These are phyloP conservation scores for Echinops telfairi DNA, from an alignment of 2,113 vertebrate species.

Conservation along the genomic window DNA sequence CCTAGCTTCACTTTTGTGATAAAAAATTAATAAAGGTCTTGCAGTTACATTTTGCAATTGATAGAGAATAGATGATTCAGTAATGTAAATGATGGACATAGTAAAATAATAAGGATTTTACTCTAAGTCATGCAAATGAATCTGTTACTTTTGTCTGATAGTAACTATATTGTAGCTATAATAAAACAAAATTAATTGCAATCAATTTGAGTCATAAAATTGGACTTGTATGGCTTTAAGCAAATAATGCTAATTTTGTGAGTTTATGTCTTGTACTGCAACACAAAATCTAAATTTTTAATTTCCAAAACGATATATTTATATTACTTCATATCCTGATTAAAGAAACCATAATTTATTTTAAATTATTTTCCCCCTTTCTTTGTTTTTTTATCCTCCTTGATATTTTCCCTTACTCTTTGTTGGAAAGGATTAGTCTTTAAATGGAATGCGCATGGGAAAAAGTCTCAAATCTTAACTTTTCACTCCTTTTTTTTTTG, in stretches of 20 bases:
- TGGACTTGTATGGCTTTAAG: background rate
- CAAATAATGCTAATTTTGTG: background rate
- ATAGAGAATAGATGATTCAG: background rate
- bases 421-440: conserved; percentile 70
- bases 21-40: background rate
- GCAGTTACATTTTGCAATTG: background rate
- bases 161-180: background rate
- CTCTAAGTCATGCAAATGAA: background rate
- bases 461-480: conserved; percentile 71
- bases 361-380: background rate
- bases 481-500: conserved; percentile 78
- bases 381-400: conserved; percentile 26
- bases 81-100: background rate
- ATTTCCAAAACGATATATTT: background rate
- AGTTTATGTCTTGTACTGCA: background rate
- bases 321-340: background rate
- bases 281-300: background rate
- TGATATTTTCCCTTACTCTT: conserved; percentile 69
- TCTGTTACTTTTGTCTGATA: background rate
- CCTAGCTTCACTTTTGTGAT: too few relatives aligned
- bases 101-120: background rate
- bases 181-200: background rate
- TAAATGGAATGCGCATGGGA: conserved; percentile 64
- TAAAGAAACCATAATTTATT: background rate
- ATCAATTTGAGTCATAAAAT: background rate